phyloP scores from a whole-genome alignment of 1,140 invertebrate species.

The Limonius californicus region DNA sequence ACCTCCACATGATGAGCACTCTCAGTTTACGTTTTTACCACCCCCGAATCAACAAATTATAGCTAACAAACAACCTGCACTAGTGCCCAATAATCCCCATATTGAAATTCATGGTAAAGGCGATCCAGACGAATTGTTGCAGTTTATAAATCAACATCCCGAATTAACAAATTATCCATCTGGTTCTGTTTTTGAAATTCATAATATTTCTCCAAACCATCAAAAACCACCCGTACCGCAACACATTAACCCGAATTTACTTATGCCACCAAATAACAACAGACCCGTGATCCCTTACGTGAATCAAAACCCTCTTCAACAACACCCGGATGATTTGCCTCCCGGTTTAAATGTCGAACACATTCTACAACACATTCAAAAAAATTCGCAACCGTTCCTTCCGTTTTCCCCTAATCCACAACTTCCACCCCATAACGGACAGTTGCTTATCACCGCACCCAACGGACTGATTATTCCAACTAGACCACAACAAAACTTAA shows the following conservation, averaged over 20 bases:
- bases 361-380: constrained; percentile 41
- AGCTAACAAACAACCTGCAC: neutral
- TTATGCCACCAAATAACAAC: constrained; percentile 6
- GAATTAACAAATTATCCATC: constrained; percentile 42
- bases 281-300: constrained; percentile 4
- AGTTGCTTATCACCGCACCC: constrained; percentile 3
- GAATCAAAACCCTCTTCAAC: neutral
- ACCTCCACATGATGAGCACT: neutral
- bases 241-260: constrained; percentile 8
- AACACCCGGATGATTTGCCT: constrained; percentile 19
- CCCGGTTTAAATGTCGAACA: constrained; percentile 39
- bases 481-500: constrained; percentile 8
- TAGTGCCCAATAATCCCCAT: neutral
- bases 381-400: constrained; percentile 27
- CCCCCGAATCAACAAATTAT: neutral
- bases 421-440: constrained; percentile 13
- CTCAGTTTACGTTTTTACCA: neutral
- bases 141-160: constrained; percentile 44
- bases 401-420: constrained; percentile 20
- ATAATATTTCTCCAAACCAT: constrained; percentile 30
- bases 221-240: constrained; percentile 12
- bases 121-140: constrained; percentile 40
- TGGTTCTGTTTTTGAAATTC: constrained; percentile 44
- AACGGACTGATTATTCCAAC: constrained; percentile 19
- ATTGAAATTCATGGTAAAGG: constrained; percentile 30